Percentiles rank a stretch among this genome's conserved stretches.
These are phyloP conservation scores for Drosophila kanapiae DNA, from an alignment of 1,140 invertebrate genomes.

Conservation along the genomic window DNA sequence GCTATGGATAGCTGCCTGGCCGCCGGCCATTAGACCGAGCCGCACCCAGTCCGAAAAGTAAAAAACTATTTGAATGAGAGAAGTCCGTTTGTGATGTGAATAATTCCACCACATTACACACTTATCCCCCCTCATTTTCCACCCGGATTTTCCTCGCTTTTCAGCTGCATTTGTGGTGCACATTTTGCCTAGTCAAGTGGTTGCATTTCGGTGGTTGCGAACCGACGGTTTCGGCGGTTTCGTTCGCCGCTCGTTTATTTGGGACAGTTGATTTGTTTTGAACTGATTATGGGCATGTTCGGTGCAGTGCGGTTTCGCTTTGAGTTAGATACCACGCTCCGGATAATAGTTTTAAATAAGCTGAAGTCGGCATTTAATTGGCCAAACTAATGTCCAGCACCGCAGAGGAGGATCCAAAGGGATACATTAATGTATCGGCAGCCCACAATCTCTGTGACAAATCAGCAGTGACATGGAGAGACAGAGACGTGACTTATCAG, in stretches of 20 bases:
- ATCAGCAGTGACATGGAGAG: slow-evolving; percentile 27
- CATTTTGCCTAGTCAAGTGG: slow-evolving; percentile 62
- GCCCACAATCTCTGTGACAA: slow-evolving; percentile 22
- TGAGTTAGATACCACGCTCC: slow-evolving; percentile 25
- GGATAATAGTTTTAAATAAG: slow-evolving; percentile 76
- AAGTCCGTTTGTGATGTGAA: slow-evolving; percentile 49
- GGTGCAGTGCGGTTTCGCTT: slow-evolving; percentile 62
- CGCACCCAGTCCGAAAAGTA: slow-evolving; percentile 26
- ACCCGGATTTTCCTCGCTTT: slow-evolving; percentile 1
- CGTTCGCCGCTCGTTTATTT: slow-evolving; percentile 46
- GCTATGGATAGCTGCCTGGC: slow-evolving; percentile 15
- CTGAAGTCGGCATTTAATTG: slow-evolving; percentile 64
- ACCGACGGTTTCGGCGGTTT: slow-evolving; percentile 44
- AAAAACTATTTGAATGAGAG: slow-evolving; percentile 35
- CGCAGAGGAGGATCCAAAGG: background rate
- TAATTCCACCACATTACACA: slow-evolving; percentile 49
- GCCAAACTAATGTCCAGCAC: slow-evolving; percentile 50
- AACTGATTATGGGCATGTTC: slow-evolving; percentile 71
- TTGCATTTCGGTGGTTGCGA: slow-evolving; percentile 50
- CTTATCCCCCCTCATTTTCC: background rate
- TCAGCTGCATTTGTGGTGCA: slow-evolving; percentile 36
- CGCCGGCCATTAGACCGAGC: slow-evolving; percentile 24
- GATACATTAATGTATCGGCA: slow-evolving; percentile 8
- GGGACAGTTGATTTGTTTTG: slow-evolving; percentile 74
- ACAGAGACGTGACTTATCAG: slow-evolving; percentile 68